Percentiles rank a stretch among this genome's conserved stretches.
Conservation (phyloP, 2,888 invertebrate genomes). For the Lithodes maja region DNA sequence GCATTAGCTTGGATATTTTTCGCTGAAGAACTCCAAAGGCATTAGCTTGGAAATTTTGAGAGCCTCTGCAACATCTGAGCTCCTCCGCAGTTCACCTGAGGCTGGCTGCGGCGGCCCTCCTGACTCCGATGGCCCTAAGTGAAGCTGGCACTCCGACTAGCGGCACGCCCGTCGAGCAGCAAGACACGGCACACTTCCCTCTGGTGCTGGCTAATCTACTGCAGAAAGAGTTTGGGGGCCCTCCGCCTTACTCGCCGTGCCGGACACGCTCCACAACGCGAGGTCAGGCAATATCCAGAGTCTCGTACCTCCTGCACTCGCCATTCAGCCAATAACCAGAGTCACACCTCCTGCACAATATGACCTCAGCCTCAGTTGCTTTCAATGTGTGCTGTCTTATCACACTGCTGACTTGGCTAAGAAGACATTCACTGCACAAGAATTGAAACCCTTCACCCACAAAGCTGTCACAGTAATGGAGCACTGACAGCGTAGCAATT, state of each 20-base stretch:
- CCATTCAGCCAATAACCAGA: not conserved
- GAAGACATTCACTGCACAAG: not conserved
- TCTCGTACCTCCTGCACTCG: not conserved
- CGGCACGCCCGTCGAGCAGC: conserved; percentile 72
- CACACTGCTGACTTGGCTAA: conserved; percentile 3
- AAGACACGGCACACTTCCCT: conserved; percentile 75
- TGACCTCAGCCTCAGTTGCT: conserved; percentile 4
- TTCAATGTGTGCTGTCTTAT: not conserved
- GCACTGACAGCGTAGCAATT: conserved; percentile 5
- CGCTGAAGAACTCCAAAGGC: not conserved
- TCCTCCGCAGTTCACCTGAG: conserved; percentile 58
- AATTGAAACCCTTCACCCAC: not conserved
- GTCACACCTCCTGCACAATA: not conserved
- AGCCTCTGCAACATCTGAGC: not conserved
- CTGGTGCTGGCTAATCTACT: conserved; percentile 77
- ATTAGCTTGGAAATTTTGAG: too few relatives aligned
- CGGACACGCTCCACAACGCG: conserved; percentile 43
- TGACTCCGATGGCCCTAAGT: conserved; percentile 62
- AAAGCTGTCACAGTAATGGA: not conserved
- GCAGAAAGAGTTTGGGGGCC: conserved; percentile 72
- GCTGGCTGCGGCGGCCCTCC: conserved; percentile 56
- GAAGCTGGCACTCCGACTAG: conserved; percentile 64
- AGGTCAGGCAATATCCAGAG: conserved; percentile 48
- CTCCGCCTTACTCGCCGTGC: conserved; percentile 44
- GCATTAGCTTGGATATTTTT: not conserved